These are phyloP conservation scores for Drosophila phalerata DNA, from an alignment of 2,888 invertebrate species.

Conservation along the genomic window DNA sequence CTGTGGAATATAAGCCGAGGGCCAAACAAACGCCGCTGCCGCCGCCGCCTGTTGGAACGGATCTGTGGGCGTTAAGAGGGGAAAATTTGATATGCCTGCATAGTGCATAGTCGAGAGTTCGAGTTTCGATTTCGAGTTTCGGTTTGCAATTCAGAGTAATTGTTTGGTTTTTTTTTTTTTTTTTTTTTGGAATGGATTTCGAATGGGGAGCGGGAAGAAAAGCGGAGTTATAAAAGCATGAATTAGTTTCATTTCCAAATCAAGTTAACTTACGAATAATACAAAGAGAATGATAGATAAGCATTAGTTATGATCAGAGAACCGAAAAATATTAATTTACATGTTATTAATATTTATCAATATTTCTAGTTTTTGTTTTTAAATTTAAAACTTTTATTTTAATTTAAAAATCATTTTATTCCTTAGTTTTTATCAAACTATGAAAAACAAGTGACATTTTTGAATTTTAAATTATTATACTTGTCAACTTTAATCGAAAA, in stretches of 20 bases:
- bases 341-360: neutral
- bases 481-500: no score
- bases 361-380: no score
- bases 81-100: slow-evolving; percentile 85
- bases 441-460: no score
- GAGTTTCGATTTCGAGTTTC: slow-evolving; percentile 4
- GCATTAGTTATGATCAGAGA: slow-evolving; percentile 40
- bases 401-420: no score
- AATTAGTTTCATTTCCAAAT: slow-evolving; percentile 74
- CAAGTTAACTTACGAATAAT: slow-evolving; percentile 50
- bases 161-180: slow-evolving; percentile 10
- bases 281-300: slow-evolving; percentile 30
- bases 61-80: slow-evolving; percentile 85
- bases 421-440: no score
- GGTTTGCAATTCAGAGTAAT: slow-evolving; percentile 27
- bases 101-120: slow-evolving; percentile 34
- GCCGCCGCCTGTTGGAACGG: slow-evolving; percentile 84
- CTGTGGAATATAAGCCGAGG: slow-evolving; percentile 83
- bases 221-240: slow-evolving; percentile 80
- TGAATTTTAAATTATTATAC: no score
- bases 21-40: slow-evolving; percentile 84
- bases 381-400: no score
- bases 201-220: slow-evolving; percentile 55
- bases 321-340: neutral
- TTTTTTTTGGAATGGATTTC: slow-evolving; percentile 41